Base-by-base conservation (phyloP, 2,113 vertebrate species). In the Mohoua ochrocephala region DNA sequence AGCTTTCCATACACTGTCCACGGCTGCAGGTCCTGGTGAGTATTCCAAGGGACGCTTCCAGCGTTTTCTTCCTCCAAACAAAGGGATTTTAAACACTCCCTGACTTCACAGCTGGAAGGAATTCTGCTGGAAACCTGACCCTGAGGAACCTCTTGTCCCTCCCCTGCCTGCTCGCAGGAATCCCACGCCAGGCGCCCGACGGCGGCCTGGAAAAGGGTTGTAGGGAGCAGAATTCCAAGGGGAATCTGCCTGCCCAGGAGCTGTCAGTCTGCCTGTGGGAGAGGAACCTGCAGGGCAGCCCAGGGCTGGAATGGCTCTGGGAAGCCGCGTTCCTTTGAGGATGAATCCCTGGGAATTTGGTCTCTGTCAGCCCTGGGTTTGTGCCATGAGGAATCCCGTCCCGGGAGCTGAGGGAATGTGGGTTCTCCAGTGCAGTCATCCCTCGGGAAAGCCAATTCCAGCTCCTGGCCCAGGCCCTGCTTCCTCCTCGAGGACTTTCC, bases 1-100 rank as follows among this genome's bases (percentile, higher is more conserved):
- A 99, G 97, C 98, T 99, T 56, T 99, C 99, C 86, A 99, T 99
- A 97, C 98, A 99, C 98, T 99, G 99, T 98, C 99, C 99, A 76
- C 98, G 98, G 92, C 98, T 99, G 79, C 99, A 99, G 98, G 99
- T 99, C 82, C 98, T 99, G 98, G 99, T 99, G 96, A 99, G 99
- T 98, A 24, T 56, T 13, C 14, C 4, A 10, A 15, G 45, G 3
- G 65, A 53, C 23, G 6, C 16, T 47, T 56, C 17, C 49, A 57
- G 69, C 44, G 0, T 67, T 85, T 53, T 27, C 26, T 28, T 41
- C 7, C 71, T 31, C 1, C 13, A 24, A 15, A 77, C 9, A 59
- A 28, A 54, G 28, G 70, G 65, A 8, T 71, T 71, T 56, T 1
- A 26, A 44, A 53, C n/a, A 0, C 44, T n/a, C 65, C 88, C 7